phyloP scores from a whole-genome alignment of 37 sponge, comb jelly and placozoan genomes.

The Chondrosia reniformis region DNA sequence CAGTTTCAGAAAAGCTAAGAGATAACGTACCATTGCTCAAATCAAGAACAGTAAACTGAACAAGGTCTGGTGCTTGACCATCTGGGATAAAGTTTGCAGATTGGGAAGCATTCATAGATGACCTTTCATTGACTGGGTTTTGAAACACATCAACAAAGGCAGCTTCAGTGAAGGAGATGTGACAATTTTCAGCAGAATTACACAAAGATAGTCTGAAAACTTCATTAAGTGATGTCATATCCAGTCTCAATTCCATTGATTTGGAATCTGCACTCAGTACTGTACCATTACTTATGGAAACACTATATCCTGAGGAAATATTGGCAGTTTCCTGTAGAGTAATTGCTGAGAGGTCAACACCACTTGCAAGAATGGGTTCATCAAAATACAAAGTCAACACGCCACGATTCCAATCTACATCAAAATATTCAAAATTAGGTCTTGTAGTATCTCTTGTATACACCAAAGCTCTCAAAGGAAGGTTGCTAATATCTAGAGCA shows the following conservation, averaged over 20 bases:
- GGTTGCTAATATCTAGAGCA: neutral
- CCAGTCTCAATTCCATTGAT: constrained; percentile 30
- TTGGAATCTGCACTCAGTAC: constrained; percentile 27
- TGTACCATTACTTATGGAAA: constrained; percentile 39
- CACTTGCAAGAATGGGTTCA: constrained; percentile 31
- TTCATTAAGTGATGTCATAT: constrained; percentile 42
- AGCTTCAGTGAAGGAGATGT: constrained; percentile 16
- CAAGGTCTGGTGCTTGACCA: constrained; percentile 24
- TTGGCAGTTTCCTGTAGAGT: constrained; percentile 17
- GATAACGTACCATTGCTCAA: constrained; percentile 52
- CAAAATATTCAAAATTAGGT: constrained; percentile 11
- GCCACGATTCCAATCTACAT: constrained; percentile 26
- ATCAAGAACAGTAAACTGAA: constrained; percentile 41
- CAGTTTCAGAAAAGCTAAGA: constrained; percentile 74
- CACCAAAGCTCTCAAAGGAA: neutral
- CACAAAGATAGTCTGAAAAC: constrained; percentile 54
- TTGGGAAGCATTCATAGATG: constrained; percentile 28
- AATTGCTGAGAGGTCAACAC: constrained; percentile 21
- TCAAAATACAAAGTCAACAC: constrained; percentile 28
- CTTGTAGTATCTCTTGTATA: constrained; percentile 11
- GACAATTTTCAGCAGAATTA: constrained; percentile 50
- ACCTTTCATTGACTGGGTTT: constrained; percentile 39
- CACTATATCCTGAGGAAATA: neutral
- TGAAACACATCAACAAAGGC: constrained; percentile 48
- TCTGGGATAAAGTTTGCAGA: constrained; percentile 40